A percentile compares a stretch with the other conserved stretches of the same genome.
Evolutionary conservation across 2,797 vertebrate species (phyloP).

Genomic region (Podarcis lilfordi): DNA sequence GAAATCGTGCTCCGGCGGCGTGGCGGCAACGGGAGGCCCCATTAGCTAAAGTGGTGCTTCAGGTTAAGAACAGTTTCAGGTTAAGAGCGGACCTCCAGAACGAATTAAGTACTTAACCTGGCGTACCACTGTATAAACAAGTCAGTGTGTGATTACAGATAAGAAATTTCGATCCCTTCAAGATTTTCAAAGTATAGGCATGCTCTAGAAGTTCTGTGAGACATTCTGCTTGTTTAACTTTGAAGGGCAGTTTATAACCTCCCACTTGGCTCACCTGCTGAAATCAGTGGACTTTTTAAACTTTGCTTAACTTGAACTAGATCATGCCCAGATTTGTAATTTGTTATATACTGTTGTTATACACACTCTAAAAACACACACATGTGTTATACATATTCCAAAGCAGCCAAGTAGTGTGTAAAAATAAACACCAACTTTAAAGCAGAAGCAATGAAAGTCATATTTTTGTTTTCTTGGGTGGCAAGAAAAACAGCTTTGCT

Average conservation of each 20-base stretch:
- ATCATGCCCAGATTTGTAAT: neutral
- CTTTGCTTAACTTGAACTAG: neutral
- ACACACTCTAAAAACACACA: neutral
- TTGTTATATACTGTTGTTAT: neutral
- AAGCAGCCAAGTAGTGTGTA: neutral
- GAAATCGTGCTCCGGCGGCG: no score
- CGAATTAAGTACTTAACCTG: no score
- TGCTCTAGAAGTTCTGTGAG: neutral
- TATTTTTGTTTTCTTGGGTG: constrained; percentile 16
- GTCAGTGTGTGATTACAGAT: neutral
- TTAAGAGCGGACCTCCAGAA: no score
- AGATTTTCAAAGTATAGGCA: neutral
- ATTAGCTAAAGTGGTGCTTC: no score
- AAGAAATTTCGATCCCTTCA: neutral
- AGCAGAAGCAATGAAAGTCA: neutral
- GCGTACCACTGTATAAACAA: neutral
- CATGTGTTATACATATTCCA: neutral
- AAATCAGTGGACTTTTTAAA: neutral
- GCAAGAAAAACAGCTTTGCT: neutral
- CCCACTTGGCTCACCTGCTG: neutral
- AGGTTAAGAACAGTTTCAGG: no score
- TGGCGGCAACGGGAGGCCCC: no score
- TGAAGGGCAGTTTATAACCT: neutral
- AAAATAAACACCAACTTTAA: constrained; percentile 12
- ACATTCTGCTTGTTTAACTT: neutral